Evolutionary conservation across 2,888 invertebrate genomes (phyloP), one percentile per base, ranked within the genome.

Genomic region (Hemaris fuciformis): DNA sequence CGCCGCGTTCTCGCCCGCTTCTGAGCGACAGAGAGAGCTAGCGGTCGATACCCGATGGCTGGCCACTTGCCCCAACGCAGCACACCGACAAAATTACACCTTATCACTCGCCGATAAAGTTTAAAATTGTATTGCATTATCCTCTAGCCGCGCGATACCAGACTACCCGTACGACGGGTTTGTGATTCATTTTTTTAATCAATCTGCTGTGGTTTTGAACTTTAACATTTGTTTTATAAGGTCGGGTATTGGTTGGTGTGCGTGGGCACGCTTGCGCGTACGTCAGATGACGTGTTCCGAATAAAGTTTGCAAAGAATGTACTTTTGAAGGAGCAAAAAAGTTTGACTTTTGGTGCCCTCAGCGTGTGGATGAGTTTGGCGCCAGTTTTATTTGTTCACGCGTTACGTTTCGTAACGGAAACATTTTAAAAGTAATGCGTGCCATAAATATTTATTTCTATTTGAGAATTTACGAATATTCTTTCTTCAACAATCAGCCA

Each of bases 1-100:
- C 69, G 71, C 67, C 77, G 80, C 77, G 76, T 73, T 79, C 70
- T 67, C 64, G 68, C 64, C 59, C 73, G 75, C 79, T 72, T 80
- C 77, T 84, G 83, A 34, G 20, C 65, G 72, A 77, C 71, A 64
- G 75, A 67, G 69, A 76, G 65, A 64, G 72, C 70, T 63, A 70
- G 60, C 81, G 83, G 80, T 85, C 85, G 82, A 83, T 84, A 81
- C 72, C 79, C 74, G 72, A 64, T 72, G 67, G 70, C 67, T 62
- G 61, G 65, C 63, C 62, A 58, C 65, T 69, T 66, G 64, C 64
- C 61, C 65, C 62, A 68, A 61, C 42, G 27, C n/a, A 8, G 18
- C n/a, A 0, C 3, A 38, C 60, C 31, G 23, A 6, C 61, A 18
- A 70, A 67, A 67, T 62, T 13, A 59, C 34, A 56, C 67, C 60